A percentile compares a stretch with the other conserved stretches of the same genome.
Conservation (phyloP, 2,113 vertebrate species). For the Lutjanus erythropterus region DNA sequence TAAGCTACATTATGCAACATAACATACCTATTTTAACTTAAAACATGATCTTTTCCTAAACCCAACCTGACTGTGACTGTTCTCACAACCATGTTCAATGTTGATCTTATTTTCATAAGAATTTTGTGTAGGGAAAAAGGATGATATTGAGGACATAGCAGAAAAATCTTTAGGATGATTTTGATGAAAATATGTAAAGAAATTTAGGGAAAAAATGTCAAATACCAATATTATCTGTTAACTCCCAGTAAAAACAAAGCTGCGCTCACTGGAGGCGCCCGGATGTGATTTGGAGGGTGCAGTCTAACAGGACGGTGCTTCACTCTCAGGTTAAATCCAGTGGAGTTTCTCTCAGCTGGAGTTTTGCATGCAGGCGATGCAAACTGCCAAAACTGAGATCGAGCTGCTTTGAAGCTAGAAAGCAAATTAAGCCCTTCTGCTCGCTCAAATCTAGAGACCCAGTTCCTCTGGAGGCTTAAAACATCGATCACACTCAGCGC, state of each 20-base stretch:
- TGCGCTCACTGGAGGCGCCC: neutral
- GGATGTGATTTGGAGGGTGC: neutral
- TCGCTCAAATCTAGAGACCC: constrained; percentile 13
- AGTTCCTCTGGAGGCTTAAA: constrained; percentile 34
- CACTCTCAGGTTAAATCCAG: constrained; percentile 1
- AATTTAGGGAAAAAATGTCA: neutral
- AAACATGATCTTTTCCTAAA: too few relatives aligned
- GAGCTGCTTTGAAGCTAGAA: constrained; percentile 34
- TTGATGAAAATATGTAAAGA: neutral
- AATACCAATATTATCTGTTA: neutral
- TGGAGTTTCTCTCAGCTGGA: neutral
- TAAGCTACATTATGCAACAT: too few relatives aligned
- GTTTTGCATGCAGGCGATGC: constrained; percentile 10
- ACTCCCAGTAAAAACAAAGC: neutral
- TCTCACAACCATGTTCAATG: too few relatives aligned
- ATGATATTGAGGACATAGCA: too few relatives aligned
- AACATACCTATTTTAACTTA: too few relatives aligned
- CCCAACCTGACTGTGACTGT: too few relatives aligned
- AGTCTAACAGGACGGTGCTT: neutral
- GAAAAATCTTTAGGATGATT: neutral
- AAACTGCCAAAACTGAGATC: constrained; percentile 9
- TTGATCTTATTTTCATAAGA: too few relatives aligned
- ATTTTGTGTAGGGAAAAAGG: too few relatives aligned
- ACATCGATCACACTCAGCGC: constrained; percentile 26
- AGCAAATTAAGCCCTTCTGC: constrained; percentile 34